A percentile compares a stretch with the other conserved stretches of the same genome.
phyloP scores from a whole-genome alignment of 2,113 vertebrate species.

The Xenopus tropicalis region DNA sequence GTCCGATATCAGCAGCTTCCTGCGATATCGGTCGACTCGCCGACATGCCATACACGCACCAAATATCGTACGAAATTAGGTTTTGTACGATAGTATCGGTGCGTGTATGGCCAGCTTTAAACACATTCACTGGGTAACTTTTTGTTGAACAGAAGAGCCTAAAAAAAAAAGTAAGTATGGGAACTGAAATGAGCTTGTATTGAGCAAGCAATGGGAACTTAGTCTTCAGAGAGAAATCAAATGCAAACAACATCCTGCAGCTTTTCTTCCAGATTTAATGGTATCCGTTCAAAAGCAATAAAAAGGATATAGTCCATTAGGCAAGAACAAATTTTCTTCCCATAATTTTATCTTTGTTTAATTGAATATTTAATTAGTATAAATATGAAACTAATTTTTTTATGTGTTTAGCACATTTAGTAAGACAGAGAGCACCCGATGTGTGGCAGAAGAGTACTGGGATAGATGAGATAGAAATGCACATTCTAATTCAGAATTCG shows the following conservation, averaged over 20 bases:
- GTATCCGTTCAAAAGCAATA: conserved; percentile 63
- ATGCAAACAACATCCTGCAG: conserved; percentile 41
- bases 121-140: background rate
- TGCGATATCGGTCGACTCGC: too few relatives aligned
- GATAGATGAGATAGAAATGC: conserved; percentile 51
- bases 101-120: too few relatives aligned
- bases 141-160: background rate
- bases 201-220: conserved; percentile 50
- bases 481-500: background rate
- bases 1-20: too few relatives aligned
- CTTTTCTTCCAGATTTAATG: conserved; percentile 57
- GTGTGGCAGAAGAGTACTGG: conserved; percentile 52
- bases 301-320: conserved; percentile 70
- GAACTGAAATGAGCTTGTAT: background rate
- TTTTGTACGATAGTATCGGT: too few relatives aligned
- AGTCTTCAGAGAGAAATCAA: conserved; percentile 39
- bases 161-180: background rate
- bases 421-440: conserved; percentile 49
- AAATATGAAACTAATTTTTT: conserved; percentile 66
- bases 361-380: conserved; percentile 79
- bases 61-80: too few relatives aligned
- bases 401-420: conserved; percentile 60
- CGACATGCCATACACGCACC: too few relatives aligned
- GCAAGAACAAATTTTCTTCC: conserved; percentile 69
- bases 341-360: conserved; percentile 76